These are phyloP conservation scores for Nomia melanderi DNA, from an alignment of 1,140 invertebrate genomes.

Conservation along the genomic window DNA sequence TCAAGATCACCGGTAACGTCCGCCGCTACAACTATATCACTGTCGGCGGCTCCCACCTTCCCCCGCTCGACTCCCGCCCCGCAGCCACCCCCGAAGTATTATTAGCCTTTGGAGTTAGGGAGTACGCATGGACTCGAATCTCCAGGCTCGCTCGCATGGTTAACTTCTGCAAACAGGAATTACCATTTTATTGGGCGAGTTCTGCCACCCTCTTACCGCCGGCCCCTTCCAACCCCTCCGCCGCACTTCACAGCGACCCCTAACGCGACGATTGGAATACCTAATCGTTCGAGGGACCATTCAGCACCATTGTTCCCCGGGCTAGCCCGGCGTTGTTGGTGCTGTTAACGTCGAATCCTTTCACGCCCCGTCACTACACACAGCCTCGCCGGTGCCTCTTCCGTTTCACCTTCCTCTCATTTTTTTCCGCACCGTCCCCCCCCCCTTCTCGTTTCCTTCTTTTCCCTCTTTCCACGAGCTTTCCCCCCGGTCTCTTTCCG, in stretches of 20 bases:
- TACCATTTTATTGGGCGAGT: slow-evolving; percentile 83
- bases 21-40: slow-evolving; percentile 68
- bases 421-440: too few species aligned
- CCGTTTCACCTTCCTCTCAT: not conserved
- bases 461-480: not conserved
- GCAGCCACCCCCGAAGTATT: slow-evolving; percentile 61
- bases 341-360: slow-evolving; percentile 68
- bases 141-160: slow-evolving; percentile 80
- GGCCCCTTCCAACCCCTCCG: slow-evolving; percentile 60
- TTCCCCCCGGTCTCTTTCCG: too few species aligned
- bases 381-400: slow-evolving; percentile 17
- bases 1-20: slow-evolving; percentile 1
- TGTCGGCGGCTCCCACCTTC: slow-evolving; percentile 71
- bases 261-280: slow-evolving; percentile 79
- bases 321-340: slow-evolving; percentile 63
- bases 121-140: slow-evolving; percentile 79
- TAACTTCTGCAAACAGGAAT: slow-evolving; percentile 83
- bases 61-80: slow-evolving; percentile 22
- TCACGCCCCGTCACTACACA: slow-evolving; percentile 59
- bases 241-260: slow-evolving; percentile 73
- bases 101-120: slow-evolving; percentile 79
- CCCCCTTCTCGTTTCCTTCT: not conserved
- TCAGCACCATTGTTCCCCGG: slow-evolving; percentile 63
- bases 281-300: slow-evolving; percentile 76
- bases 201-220: slow-evolving; percentile 75